Base-by-base conservation (phyloP, 1,140 invertebrate species). In the Ganaspis sp. region DNA sequence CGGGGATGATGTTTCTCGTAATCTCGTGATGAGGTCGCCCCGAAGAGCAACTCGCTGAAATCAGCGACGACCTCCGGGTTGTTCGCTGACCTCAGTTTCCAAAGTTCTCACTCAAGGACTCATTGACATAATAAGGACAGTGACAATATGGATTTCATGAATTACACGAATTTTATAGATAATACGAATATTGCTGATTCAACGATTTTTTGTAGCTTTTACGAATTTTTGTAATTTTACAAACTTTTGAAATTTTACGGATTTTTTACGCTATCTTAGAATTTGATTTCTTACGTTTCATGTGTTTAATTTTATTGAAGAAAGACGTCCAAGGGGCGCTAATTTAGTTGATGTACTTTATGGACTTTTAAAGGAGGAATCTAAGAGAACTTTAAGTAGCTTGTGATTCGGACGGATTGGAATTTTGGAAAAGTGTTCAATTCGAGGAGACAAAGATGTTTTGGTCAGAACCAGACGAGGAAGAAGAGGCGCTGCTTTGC, bases 401-500 rank as follows among this genome's bases (percentile, higher is more conserved):
- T n/a, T 4, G n/a, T 17, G 17, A 49, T 49, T 49, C 17, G 15
- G n/a, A 45, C 12, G 4, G 15, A 45, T 45, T 45, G 3, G n/a
- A 45, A 45, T 49, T 49, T 49, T 49, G 1, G 34, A 29, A 73
- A 72, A 40, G n/a, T 72, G 64, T 9, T 29, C 37, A 15, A 23
- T 6, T 23, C 9, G 45, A 8, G 40, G 21, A 69, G 8, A 53
- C 2, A 72, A 70, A n/a, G 80, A 92, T 92, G 89, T 94, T 95
- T 91, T 96, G 95, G 95, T 94, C 93, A 71, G 94, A 94, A 75
- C 92, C 94, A 37, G 94, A 94, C 70, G 94, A 95, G 82, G 96
- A 97, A 87, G 96, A 97, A 82, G 95, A 96, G 88, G 95, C 96
- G 82, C 92, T 97, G 80, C 93, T 96, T 92, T 96, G 95, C 91